phyloP scores from a whole-genome alignment of 2,113 vertebrate species.

The Stigmatopora argus region DNA sequence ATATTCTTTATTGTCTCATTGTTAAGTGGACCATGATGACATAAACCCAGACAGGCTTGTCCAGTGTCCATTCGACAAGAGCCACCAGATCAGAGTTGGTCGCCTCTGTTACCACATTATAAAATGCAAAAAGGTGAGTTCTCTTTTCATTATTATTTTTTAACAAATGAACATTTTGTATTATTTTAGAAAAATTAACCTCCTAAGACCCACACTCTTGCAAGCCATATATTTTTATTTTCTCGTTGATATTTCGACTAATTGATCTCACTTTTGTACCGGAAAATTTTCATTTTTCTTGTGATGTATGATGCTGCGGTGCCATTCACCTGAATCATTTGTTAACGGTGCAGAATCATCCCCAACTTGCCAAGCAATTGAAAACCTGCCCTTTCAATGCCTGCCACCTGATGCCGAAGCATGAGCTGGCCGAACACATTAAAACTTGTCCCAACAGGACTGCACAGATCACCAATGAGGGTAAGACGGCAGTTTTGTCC shows the following conservation, averaged over 20 bases:
- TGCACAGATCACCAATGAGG: not conserved
- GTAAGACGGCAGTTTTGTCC: not conserved
- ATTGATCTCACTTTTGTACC: too few relatives aligned
- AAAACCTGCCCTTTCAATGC: constrained; percentile 5
- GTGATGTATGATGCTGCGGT: too few relatives aligned
- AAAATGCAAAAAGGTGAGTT: constrained; percentile 84
- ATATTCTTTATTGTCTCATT: not conserved
- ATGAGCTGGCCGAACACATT: not conserved
- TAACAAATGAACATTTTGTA: too few relatives aligned
- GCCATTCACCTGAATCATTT: not conserved
- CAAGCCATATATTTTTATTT: too few relatives aligned
- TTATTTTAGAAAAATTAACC: too few relatives aligned
- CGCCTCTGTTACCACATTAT: constrained; percentile 89
- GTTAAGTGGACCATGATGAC: constrained; percentile 49
- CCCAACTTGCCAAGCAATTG: not conserved
- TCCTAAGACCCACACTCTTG: too few relatives aligned
- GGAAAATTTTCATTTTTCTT: too few relatives aligned
- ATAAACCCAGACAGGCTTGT: constrained; percentile 74
- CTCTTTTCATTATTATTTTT: too few relatives aligned
- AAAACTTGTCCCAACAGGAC: constrained; percentile 1
- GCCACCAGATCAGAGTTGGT: constrained; percentile 78
- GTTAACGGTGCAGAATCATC: constrained; percentile 3
- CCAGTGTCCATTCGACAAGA: constrained; percentile 81
- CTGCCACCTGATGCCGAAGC: not conserved
- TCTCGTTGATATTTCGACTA: too few relatives aligned